Evolutionary conservation across 2,113 vertebrate species (phyloP).

Genomic region (Eurystomus gularis): DNA sequence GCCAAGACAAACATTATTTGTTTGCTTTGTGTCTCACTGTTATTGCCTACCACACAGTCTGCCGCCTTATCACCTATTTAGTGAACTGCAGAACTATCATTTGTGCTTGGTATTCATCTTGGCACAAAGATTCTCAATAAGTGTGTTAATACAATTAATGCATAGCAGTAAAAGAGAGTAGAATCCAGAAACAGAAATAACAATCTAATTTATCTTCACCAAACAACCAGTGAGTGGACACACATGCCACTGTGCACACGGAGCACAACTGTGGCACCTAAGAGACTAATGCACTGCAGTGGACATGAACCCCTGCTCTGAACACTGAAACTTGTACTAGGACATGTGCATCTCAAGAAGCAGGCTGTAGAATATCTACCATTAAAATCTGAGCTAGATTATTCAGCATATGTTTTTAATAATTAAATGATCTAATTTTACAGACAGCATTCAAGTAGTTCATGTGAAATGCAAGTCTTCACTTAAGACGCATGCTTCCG

Average conservation of each 20-base stretch:
- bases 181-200: slow-evolving; percentile 6
- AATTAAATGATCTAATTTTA: background rate
- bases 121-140: background rate
- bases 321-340: background rate
- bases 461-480: background rate
- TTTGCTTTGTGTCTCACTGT: background rate
- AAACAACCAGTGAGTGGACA: background rate
- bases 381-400: background rate
- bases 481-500: background rate
- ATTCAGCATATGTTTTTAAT: background rate
- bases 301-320: background rate
- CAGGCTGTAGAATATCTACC: background rate
- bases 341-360: background rate
- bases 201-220: slow-evolving; percentile 30
- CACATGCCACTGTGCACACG: background rate
- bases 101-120: background rate
- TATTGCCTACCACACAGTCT: background rate
- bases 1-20: background rate
- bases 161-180: background rate
- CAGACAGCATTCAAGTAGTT: background rate
- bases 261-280: background rate
- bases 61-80: slow-evolving; percentile 1
- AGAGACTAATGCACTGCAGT: background rate
- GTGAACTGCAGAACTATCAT: background rate
- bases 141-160: slow-evolving; percentile 30